Base-by-base conservation (phyloP, 1,140 invertebrate genomes). In the Ceratina calcarata region DNA sequence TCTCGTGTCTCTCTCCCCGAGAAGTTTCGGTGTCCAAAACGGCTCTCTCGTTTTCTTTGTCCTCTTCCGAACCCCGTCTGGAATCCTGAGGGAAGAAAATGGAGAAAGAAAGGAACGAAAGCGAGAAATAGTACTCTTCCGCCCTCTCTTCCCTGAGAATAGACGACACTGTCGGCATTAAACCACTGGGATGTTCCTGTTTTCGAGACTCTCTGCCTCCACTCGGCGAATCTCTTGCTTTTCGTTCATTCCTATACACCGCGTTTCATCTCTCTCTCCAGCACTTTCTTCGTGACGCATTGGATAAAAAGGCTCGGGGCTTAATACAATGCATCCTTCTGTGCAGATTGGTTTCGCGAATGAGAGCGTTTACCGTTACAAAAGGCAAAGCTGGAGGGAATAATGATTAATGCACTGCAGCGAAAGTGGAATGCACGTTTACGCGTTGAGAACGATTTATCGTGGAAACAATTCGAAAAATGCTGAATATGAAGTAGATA, bases 171-270 rank as follows among this genome's bases (percentile, higher is more conserved):
- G 68, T 60, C 82, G 78, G 53, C 73, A 84, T 84, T 85, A 81
- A 84, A 85, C 83, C 82, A 81, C 68, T 58, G 68, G 83, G 81
- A 85, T 85, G 82, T 85, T 70, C 68, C 69, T 85, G 83, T 85
- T 85, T 85, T 85, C 68, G 68, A 81, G 83, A 81, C 82, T 84
- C 60, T 60, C 70, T 55, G 65, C 58, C 60, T 58, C 20, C 57
- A 6, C 68, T 65, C 51, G 24, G 58, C 2, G 68, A 58, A 57
- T 37, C 37, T 71, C 70, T 51, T 51, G 55, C 37, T 22, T 65
- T 13, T 22, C 32, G 10, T 22, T 24, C 55, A 15, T 3, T 22
- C 15, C 18, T 20, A 45, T 2, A 27, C n/a, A n/a, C 37, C 68
- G 2, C 4, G 45, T 18, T 15, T 45, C 37, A 45, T 45, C 37